Conservation (phyloP, 1,140 invertebrate species). For the Drosophila malerkotliana region DNA sequence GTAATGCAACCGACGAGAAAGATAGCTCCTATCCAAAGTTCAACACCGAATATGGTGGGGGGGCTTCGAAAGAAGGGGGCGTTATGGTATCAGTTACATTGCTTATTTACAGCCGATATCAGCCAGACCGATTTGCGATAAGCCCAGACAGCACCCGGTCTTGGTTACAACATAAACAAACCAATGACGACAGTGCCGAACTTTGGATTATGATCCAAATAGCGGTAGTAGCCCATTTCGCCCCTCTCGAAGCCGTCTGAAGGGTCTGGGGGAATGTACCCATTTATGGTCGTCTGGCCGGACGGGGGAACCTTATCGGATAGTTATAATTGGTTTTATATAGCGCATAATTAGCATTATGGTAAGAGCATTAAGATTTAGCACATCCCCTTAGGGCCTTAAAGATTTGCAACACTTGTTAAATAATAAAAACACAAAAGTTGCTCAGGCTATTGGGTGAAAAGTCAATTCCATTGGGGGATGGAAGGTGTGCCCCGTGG, state of each 20-base stretch:
- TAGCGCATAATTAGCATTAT: conserved; percentile 24
- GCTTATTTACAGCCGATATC: conserved; percentile 21
- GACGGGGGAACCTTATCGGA: conserved; percentile 31
- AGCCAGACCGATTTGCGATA: conserved; percentile 23
- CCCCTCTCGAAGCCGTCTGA: conserved; percentile 10
- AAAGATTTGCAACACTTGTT: not conserved
- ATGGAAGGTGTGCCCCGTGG: not conserved
- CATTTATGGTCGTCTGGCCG: conserved; percentile 24
- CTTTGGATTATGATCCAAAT: conserved; percentile 21
- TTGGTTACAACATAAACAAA: conserved; percentile 44
- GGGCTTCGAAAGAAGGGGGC: not conserved
- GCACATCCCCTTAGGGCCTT: not conserved
- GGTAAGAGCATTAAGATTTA: not conserved
- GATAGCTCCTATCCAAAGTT: conserved; percentile 29
- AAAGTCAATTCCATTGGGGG: too few relatives aligned
- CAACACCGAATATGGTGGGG: not conserved
- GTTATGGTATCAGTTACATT: conserved; percentile 9
- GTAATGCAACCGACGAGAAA: conserved; percentile 9
- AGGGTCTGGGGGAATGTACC: conserved; percentile 28
- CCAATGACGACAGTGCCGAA: conserved; percentile 29
- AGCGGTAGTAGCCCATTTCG: not conserved
- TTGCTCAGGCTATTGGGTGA: not conserved
- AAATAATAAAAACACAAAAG: not conserved
- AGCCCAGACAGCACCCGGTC: conserved; percentile 13
- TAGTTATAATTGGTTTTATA: conserved; percentile 27